Evolutionary conservation across 2,888 invertebrate genomes (phyloP), one percentile per base, ranked within the genome.

Genomic region (Synergus umbraculus): DNA sequence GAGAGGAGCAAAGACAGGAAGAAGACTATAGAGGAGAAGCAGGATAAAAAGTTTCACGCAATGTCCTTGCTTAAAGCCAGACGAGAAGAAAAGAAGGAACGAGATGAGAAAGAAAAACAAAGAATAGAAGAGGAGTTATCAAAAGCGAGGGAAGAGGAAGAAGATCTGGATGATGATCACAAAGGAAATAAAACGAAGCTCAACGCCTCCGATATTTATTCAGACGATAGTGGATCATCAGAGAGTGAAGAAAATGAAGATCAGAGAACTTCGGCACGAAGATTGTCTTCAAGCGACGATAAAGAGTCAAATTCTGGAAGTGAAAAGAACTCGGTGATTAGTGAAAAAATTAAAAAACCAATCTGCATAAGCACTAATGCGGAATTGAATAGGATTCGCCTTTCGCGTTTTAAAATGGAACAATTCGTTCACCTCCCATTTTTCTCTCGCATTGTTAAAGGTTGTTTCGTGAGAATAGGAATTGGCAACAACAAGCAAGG

Each of bases 361-460:
- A 88, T 94, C n/a, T 96, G 95, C 89, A 95, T 98, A 0, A 95
- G 95, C 83, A 94, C 94, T 0, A 95, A 95, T 87, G 97, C 97
- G 73, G 98, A 99, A 88, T 93, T 99, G 58, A 96, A 96, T 88
- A 96, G 96, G 92, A 95, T 98, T 60, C 94, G 98, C 79, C 92
- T 98, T 10, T 95, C 95, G 1, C 95, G 99, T 86, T 96, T 97
- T 91, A 98, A 98, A 93, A 93, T 99, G 92, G 99, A 99, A 92
- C 95, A 97, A 89, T 96, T 99, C 91, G 97, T 99, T 4, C 99
- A 99, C 92, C 94, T 99, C 88, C 99, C 99, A 0, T 98, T 98
- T 93, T 99, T 99, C 92, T 95, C 96, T 83, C 94, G 97, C 67
- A 97, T 97, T 0, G 98, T 97, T 3, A 94, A 95, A 84, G 99